Evolutionary conservation across 1,140 invertebrate species (phyloP).

Genomic region (Megalopta genalis): DNA sequence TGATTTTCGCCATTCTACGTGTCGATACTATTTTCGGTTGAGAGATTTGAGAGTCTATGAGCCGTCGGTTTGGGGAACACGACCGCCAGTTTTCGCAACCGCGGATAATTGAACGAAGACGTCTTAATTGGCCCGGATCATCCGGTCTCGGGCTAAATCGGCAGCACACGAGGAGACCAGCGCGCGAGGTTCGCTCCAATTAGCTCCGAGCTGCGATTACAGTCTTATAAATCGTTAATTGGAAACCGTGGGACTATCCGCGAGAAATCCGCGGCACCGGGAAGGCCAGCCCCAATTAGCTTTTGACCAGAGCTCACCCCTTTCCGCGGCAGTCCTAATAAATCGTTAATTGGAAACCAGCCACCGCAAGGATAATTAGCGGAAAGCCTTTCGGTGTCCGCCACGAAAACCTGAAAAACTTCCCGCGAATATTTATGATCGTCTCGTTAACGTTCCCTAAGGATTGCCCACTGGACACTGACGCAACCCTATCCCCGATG

Average conservation of each 20-base stretch:
- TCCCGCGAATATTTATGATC: slow-evolving; percentile 72
- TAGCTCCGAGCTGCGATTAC: slow-evolving; percentile 23
- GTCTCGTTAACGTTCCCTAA: slow-evolving; percentile 69
- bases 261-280: slow-evolving; percentile 39
- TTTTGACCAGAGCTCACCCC: slow-evolving; percentile 30
- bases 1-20: too few relatives aligned
- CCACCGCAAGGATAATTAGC: slow-evolving; percentile 47
- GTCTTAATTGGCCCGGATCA: neutral
- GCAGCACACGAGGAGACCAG: neutral
- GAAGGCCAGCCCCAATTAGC: slow-evolving; percentile 48
- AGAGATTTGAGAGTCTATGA: too few relatives aligned
- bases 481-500: slow-evolving; percentile 75
- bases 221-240: slow-evolving; percentile 51
- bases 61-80: too few relatives aligned
- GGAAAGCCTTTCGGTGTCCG: slow-evolving; percentile 36
- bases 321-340: slow-evolving; percentile 43
- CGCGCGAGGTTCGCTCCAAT: slow-evolving; percentile 29
- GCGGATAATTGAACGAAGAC: neutral
- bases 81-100: too few relatives aligned
- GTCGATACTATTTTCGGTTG: too few relatives aligned
- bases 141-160: slow-evolving; percentile 5
- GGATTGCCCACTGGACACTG: slow-evolving; percentile 69
- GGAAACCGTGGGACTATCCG: slow-evolving; percentile 39
- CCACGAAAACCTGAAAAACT: slow-evolving; percentile 35
- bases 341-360: slow-evolving; percentile 65